These are phyloP conservation scores for Toxotes lorentzi DNA, from an alignment of 2,797 vertebrate genomes.

Conservation along the genomic window DNA sequence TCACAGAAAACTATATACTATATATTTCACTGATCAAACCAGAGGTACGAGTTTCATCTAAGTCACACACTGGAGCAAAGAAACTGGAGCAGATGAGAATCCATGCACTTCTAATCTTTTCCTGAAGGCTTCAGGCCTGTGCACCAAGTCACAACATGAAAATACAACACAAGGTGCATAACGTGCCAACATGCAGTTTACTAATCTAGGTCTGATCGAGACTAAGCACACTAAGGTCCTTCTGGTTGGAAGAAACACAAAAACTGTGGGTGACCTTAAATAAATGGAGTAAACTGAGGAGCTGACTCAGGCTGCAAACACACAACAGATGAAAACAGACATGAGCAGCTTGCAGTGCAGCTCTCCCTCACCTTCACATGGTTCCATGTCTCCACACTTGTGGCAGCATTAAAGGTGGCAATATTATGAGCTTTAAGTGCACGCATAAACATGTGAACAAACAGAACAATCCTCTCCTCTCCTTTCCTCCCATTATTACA, in stretches of 20 bases:
- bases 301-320: constrained; percentile 56
- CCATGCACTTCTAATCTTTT: constrained; percentile 48
- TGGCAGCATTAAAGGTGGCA: constrained; percentile 72
- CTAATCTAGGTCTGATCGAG: constrained; percentile 20
- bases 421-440: constrained; percentile 55
- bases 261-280: constrained; percentile 14
- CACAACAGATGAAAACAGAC: constrained; percentile 36
- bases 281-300: constrained; percentile 14
- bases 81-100: constrained; percentile 20
- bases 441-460: constrained; percentile 27
- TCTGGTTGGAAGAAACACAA: constrained; percentile 8
- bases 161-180: constrained; percentile 40
- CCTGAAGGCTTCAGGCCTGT: constrained; percentile 8
- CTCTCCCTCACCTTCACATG: constrained; percentile 71
- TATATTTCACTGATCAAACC: not conserved
- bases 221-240: constrained; percentile 5
- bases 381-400: constrained; percentile 52
- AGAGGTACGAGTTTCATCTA: not conserved
- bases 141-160: constrained; percentile 43
- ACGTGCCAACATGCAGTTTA: constrained; percentile 66
- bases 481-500: not conserved
- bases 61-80: constrained; percentile 15
- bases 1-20: constrained; percentile 11
- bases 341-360: constrained; percentile 10
- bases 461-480: constrained; percentile 8